phyloP scores from a whole-genome alignment of 2,888 invertebrate species.

The Hypsopygia costalis region DNA sequence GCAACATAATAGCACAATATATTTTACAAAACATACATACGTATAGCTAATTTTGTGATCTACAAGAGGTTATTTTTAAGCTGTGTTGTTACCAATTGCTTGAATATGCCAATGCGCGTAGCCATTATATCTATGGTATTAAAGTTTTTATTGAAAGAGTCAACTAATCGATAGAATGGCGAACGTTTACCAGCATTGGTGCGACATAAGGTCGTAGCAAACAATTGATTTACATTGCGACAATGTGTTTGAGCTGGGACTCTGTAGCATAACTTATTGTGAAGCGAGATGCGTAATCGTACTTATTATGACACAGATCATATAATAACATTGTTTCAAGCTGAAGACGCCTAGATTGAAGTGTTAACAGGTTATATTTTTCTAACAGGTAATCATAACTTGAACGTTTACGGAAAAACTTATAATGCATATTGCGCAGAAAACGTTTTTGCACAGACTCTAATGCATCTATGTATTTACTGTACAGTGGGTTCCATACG shows the following conservation, averaged over 20 bases:
- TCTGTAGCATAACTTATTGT: conserved; percentile 3
- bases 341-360: conserved; percentile 5
- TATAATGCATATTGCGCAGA: conserved; percentile 5
- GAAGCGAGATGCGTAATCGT: conserved; percentile 5
- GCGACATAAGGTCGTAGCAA: conserved; percentile 5
- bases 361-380: conserved; percentile 2
- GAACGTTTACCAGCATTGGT: conserved; percentile 6
- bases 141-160: neutral
- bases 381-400: conserved; percentile 1
- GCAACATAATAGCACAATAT: too few relatives aligned
- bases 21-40: too few relatives aligned
- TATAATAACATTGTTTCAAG: neutral
- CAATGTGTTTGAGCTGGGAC: neutral
- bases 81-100: too few relatives aligned
- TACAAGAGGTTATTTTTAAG: too few relatives aligned
- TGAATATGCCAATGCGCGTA: too few relatives aligned
- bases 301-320: conserved; percentile 1
- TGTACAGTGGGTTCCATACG: conserved; percentile 13
- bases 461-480: conserved; percentile 8
- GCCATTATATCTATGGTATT: neutral
- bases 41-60: too few relatives aligned
- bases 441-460: conserved; percentile 10
- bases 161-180: conserved; percentile 1
- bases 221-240: neutral
- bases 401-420: neutral